Percentiles rank a stretch among this genome's conserved stretches.
Evolutionary conservation across 2,113 vertebrate genomes (phyloP).

Genomic region (Nasalis larvatus): DNA sequence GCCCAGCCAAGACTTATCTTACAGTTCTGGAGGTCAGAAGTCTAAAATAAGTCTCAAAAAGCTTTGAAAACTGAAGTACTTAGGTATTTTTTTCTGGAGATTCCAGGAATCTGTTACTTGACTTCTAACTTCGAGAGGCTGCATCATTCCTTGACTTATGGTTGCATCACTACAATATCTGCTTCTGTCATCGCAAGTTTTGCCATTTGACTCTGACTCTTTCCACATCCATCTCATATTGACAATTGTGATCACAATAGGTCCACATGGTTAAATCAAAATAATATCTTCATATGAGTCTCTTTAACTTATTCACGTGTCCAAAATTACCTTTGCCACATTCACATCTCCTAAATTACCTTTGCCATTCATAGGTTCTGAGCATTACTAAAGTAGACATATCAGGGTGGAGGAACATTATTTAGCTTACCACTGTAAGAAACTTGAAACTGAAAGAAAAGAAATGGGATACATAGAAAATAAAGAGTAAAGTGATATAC

Average conservation of each 20-base stretch:
- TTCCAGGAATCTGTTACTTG: background rate
- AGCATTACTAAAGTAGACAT: background rate
- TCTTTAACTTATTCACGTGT: background rate
- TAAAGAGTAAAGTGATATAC: background rate
- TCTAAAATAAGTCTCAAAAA: background rate
- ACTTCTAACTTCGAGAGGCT: background rate
- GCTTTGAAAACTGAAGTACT: background rate
- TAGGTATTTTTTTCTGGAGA: rapidly evolving
- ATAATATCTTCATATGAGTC: too few species aligned
- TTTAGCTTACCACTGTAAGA: background rate
- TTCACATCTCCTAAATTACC: too few species aligned
- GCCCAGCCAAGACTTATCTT: background rate
- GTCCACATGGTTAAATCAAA: background rate
- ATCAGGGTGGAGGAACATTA: background rate
- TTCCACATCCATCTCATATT: background rate
- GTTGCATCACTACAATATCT: background rate
- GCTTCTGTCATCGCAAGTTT: background rate
- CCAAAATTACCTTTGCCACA: background rate
- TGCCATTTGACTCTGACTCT: background rate
- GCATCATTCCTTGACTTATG: background rate
- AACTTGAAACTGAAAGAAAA: background rate
- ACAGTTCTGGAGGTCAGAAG: background rate
- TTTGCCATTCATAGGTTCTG: background rate
- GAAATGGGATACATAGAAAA: background rate
- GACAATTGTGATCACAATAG: rapidly evolving